phyloP scores from a whole-genome alignment of 2,113 vertebrate species.

The Guaruba guarouba region DNA sequence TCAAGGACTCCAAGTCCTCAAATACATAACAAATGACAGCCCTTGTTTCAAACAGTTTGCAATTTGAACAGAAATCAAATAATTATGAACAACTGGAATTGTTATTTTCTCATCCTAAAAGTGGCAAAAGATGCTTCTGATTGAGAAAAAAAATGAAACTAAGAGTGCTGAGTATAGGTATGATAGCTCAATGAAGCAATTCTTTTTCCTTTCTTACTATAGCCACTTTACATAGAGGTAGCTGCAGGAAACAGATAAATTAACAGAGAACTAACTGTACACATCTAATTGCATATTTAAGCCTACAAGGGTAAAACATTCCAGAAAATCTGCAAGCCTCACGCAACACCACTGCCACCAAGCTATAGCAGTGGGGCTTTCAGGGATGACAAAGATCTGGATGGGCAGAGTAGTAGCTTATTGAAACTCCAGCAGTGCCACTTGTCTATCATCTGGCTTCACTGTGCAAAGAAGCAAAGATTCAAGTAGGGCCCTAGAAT shows the following conservation, averaged over 20 bases:
- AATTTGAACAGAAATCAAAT: background rate
- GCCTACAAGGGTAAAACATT: background rate
- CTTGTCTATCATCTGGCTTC: background rate
- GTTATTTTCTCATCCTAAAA: background rate
- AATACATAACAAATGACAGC: background rate
- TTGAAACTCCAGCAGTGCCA: background rate
- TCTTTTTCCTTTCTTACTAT: background rate
- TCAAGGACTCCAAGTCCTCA: background rate
- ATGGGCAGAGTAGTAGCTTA: background rate
- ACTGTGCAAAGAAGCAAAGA: background rate
- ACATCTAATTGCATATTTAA: background rate
- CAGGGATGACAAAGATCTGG: too few relatives aligned
- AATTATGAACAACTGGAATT: background rate
- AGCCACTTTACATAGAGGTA: background rate
- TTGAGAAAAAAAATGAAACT: background rate
- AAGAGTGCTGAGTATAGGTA: background rate
- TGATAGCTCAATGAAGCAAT: background rate
- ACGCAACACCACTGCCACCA: fast-evolving
- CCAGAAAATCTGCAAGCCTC: background rate
- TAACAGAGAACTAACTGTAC: background rate
- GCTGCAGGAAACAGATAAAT: background rate
- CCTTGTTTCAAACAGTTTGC: background rate
- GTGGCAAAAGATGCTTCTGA: background rate
- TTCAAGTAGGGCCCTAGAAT: background rate
- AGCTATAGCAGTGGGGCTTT: too few relatives aligned